Evolutionary conservation across 2,888 invertebrate species (phyloP), one percentile per base, ranked within the genome.

Genomic region (Tiliacea citrago): DNA sequence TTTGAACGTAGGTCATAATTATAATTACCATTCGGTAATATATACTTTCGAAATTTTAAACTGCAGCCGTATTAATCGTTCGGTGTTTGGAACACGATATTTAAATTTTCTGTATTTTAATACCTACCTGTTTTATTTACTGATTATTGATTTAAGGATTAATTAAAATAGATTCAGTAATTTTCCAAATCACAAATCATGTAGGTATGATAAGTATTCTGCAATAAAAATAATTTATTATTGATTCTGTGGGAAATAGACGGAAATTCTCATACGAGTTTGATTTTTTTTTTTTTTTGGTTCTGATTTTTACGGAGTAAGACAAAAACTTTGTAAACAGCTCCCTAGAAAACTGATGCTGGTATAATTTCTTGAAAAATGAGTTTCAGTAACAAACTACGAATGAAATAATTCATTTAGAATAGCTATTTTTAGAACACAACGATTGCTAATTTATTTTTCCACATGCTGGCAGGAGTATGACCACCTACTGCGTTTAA

Each of bases 401-500:
- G 1, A 39, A 39, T 8, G 13, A 53, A 72, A 47, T 47, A 24
- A 55, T 16, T 49, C 53, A 42, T 80, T 13, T 21, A 45, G 3
- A 45, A 18, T 24, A 49, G 13, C 24, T 65, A 60, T 66, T 77
- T n/a, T 81, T 66, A 24, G 49, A 66, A 60, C 39, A 29, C 2
- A 57, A 29, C 6, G 10, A 18, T 45, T 51, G 45, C n/a, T 18
- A 0, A 10, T 74, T 73, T 79, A 18, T n/a, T 49, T 24, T 35
- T 42, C 81, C 49, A 66, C n/a, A 51, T 55, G 78, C 29, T 61
- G 55, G 45, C 58, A 24, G 53, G 24, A 10, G 5, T 10, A 35
- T 29, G 35, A 39, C 66, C 61, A 53, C 65, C 78, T 55, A 66
- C 70, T 35, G 71, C 61, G 71, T 70, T 66, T 66, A 49, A 82